These are phyloP conservation scores for Steromphala cineraria DNA, from an alignment of 2,888 invertebrate genomes.

Conservation along the genomic window DNA sequence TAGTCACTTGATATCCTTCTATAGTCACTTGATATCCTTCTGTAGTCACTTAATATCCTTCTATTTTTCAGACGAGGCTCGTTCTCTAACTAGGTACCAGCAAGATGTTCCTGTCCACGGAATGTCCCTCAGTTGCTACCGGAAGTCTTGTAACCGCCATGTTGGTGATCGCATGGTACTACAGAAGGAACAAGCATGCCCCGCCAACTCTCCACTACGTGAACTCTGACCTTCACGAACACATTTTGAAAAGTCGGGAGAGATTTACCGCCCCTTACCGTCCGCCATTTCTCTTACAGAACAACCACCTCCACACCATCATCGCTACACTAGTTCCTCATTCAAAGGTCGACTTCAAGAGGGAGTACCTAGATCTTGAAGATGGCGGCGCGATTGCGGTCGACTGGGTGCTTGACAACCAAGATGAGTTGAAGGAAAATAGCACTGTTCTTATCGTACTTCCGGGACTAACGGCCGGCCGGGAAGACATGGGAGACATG, in stretches of 20 bases:
- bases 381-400: slow-evolving; percentile 50
- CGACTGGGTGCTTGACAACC: slow-evolving; percentile 46
- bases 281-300: slow-evolving; percentile 40
- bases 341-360: slow-evolving; percentile 24
- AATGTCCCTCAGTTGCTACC: not conserved
- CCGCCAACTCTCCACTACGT: slow-evolving; percentile 36
- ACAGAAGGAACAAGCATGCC: not conserved
- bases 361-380: slow-evolving; percentile 45
- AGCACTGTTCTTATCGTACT: slow-evolving; percentile 45
- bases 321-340: slow-evolving; percentile 27
- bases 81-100: not conserved
- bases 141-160: not conserved
- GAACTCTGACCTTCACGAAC: slow-evolving; percentile 39
- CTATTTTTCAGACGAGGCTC: too few species aligned
- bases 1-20: too few species aligned
- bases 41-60: too few species aligned
- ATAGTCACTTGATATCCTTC: too few species aligned
- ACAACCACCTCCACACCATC: slow-evolving; percentile 48
- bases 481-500: slow-evolving; percentile 23
- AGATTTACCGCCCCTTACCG: slow-evolving; percentile 35
- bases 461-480: slow-evolving; percentile 45
- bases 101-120: not conserved
- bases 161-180: not conserved
- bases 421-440: not conserved
- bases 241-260: slow-evolving; percentile 39